Evolutionary conservation across 2,888 invertebrate species (phyloP).

Genomic region (Andrena trimmerana): DNA sequence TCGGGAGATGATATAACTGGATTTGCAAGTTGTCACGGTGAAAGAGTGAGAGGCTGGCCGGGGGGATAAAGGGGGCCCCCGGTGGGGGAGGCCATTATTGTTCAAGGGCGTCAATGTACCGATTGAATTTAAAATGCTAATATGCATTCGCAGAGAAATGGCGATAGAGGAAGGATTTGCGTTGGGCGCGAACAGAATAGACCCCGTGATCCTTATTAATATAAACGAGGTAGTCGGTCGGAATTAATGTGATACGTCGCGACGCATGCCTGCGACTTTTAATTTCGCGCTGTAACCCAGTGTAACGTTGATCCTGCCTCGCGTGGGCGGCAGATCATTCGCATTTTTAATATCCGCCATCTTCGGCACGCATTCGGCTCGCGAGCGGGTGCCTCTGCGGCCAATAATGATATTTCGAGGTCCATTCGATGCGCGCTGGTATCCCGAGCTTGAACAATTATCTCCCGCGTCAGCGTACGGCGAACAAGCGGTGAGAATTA

Average conservation of each 20-base stretch:
- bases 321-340: too few species aligned
- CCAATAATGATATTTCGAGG: too few species aligned
- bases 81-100: slow-evolving; percentile 65
- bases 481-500: too few species aligned
- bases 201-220: neutral
- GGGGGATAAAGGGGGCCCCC: slow-evolving; percentile 23
- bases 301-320: too few species aligned
- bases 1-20: slow-evolving; percentile 71
- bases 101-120: slow-evolving; percentile 72
- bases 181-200: slow-evolving; percentile 1
- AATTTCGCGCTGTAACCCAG: neutral
- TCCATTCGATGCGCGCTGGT: too few species aligned
- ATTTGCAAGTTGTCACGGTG: slow-evolving; percentile 62
- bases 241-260: neutral
- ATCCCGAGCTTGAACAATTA: too few species aligned
- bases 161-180: slow-evolving; percentile 31
- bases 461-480: too few species aligned
- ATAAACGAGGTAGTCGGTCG: neutral
- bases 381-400: too few species aligned
- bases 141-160: slow-evolving; percentile 65
- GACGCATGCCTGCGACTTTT: neutral
- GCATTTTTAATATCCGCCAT: too few species aligned
- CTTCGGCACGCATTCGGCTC: too few species aligned
- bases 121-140: slow-evolving; percentile 74
- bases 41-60: slow-evolving; percentile 50